Percentiles rank a stretch among this genome's conserved stretches.
These are phyloP conservation scores for Phrynosoma platyrhinos DNA, from an alignment of 2,113 vertebrate genomes.

Conservation along the genomic window DNA sequence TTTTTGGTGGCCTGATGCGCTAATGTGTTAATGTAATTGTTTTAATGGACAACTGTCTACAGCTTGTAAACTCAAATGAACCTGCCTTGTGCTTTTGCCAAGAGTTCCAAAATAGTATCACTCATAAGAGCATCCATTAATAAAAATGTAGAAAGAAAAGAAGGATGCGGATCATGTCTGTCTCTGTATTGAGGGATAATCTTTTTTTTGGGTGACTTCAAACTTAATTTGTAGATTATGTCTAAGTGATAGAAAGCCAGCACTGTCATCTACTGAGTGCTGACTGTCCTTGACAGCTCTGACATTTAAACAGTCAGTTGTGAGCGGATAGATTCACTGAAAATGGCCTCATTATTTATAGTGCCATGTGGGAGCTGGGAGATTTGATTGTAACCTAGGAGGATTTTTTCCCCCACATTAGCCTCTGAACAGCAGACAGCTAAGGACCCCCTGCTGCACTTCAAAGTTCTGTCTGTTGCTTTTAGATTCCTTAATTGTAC, in stretches of 20 bases:
- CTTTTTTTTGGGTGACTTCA: conserved; percentile 58
- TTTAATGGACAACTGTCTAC: conserved; percentile 58
- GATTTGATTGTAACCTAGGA: conserved; percentile 51
- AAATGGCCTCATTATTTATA: conserved; percentile 59
- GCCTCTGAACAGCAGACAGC: conserved; percentile 41
- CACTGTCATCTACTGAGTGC: conserved; percentile 42
- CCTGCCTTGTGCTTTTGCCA: conserved; percentile 11
- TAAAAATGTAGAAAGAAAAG: neutral
- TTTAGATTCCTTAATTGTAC: conserved; percentile 65
- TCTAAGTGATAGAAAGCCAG: conserved; percentile 57
- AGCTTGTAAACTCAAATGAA: conserved; percentile 60
- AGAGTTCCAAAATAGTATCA: conserved; percentile 50
- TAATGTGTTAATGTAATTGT: conserved; percentile 52
- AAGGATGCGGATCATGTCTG: neutral
- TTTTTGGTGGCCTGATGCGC: conserved; percentile 40
- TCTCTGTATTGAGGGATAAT: neutral
- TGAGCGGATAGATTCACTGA: conserved; percentile 43
- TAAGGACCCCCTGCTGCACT: conserved; percentile 48
- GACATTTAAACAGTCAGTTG: conserved; percentile 55
- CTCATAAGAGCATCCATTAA: conserved; percentile 41
- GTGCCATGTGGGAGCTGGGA: conserved; percentile 6
- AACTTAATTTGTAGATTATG: conserved; percentile 67
- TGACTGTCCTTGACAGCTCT: conserved; percentile 59
- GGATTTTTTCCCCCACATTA: conserved; percentile 49
- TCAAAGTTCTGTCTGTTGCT: conserved; percentile 57